Evolutionary conservation across 37 sponge, comb jelly and placozoan genomes (phyloP), one percentile per base, ranked within the genome.

Genomic region (Petrosia ficiformis): DNA sequence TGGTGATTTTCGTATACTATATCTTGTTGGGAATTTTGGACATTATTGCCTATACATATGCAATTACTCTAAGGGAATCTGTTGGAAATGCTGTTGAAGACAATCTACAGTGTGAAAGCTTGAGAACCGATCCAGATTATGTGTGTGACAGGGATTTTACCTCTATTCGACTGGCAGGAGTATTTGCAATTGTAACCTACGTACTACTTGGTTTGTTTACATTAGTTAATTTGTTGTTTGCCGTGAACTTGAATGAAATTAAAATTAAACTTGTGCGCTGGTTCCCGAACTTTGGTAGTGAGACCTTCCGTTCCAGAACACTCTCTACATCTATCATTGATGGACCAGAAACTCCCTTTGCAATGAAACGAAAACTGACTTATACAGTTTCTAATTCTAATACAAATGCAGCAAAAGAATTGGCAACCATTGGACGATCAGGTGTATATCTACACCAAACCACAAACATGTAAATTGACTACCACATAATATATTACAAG

Each of bases 151-250:
- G n/a, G n/a, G 26, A 8, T 6, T 22, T n/a, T 22, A 11, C 22
- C 63, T 5, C 11, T 6, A 26, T 5, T 22, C 14, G 25, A 5
- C 28, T 29, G 14, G 6, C 63, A 61, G 63, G n/a, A 4, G 60
- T 26, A 25, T 5, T 75, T 35, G 65, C 0, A 22, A 1, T 43
- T 4, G 28, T 68, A 21, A 34, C 69, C 41, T 82, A 56, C 32
- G 19, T 74, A 1, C 41, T 82, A 29, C n/a, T 82, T 39, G 61
- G 42, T 0, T 42, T 82, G 4, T 68, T 75, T 44, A 75, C 83
- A 2, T 11, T 30, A 6, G 22, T 74, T 2, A 82, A 82, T 56
- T 52, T 82, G 39, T 42, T 67, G 0, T 82, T 74, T 74, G 83
- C 71, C 4, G 42, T 82, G 19, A 74, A 75, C 21, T 22, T 82